These are phyloP conservation scores for Lanius ludovicianus DNA, from an alignment of 2,113 vertebrate species.

Conservation along the genomic window DNA sequence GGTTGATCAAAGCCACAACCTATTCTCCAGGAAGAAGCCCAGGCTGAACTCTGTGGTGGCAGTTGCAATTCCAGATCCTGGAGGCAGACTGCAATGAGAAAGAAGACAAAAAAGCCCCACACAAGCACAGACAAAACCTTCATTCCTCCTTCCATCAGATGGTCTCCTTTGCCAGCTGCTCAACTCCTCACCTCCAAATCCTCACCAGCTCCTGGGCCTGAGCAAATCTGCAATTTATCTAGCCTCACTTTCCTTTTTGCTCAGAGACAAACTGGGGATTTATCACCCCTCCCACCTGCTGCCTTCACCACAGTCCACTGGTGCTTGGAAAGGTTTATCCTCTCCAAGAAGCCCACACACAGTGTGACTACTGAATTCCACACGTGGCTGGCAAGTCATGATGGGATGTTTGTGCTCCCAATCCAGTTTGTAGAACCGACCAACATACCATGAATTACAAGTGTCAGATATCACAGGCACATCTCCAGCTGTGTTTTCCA, in stretches of 20 bases:
- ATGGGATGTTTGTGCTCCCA: neutral
- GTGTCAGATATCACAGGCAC: conserved; percentile 59
- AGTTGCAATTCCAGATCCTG: neutral
- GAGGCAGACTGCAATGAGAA: neutral
- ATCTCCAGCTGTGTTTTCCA: conserved; percentile 50
- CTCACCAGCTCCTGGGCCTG: neutral
- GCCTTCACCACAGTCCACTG: neutral
- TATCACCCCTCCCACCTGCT: neutral
- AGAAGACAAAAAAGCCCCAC: neutral
- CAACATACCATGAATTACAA: neutral
- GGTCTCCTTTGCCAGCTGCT: neutral
- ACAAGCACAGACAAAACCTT: neutral
- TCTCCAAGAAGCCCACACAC: conserved; percentile 5
- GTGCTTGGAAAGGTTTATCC: neutral
- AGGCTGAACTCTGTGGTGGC: neutral
- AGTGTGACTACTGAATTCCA: conserved; percentile 29
- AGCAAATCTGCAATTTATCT: neutral
- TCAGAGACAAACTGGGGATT: neutral
- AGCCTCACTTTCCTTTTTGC: neutral
- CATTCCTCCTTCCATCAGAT: neutral
- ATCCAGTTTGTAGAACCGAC: conserved; percentile 6
- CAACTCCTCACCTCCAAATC: neutral
- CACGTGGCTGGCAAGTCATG: neutral
- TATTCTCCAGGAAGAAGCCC: neutral
- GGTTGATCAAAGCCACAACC: conserved; percentile 8